A percentile compares a stretch with the other conserved stretches of the same genome.
These are phyloP conservation scores for Synodontis membranacea DNA, from an alignment of 2,113 vertebrate genomes.

Conservation along the genomic window DNA sequence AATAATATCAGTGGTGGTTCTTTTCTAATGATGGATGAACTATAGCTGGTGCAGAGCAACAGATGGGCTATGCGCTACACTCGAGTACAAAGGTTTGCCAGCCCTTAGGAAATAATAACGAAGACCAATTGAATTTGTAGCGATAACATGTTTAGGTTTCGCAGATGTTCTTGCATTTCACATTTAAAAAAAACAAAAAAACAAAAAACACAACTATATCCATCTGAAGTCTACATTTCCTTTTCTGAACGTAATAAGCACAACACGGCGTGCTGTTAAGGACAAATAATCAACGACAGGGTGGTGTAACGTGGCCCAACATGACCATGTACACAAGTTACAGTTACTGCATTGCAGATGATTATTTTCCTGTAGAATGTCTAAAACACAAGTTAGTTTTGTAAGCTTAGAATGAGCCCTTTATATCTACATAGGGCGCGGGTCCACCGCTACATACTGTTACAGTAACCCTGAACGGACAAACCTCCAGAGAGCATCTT, in stretches of 20 bases:
- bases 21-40: neutral
- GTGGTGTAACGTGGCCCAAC: neutral
- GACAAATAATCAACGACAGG: neutral
- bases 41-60: neutral
- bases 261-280: neutral
- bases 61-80: neutral
- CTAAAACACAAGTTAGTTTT: neutral
- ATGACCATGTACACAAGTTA: neutral
- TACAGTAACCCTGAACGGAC: no score
- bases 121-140: neutral
- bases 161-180: slow-evolving; percentile 2
- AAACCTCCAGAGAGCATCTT: no score
- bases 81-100: neutral
- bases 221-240: neutral
- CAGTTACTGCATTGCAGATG: neutral
- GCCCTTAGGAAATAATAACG: neutral
- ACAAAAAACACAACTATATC: neutral
- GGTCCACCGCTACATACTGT: no score
- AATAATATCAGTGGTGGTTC: neutral
- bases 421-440: no score
- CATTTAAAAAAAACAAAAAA: neutral
- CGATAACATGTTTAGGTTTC: neutral
- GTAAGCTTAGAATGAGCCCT: no score
- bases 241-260: neutral
- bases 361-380: neutral